Conservation (phyloP, 1,140 invertebrate species). For the Spodoptera litura region DNA sequence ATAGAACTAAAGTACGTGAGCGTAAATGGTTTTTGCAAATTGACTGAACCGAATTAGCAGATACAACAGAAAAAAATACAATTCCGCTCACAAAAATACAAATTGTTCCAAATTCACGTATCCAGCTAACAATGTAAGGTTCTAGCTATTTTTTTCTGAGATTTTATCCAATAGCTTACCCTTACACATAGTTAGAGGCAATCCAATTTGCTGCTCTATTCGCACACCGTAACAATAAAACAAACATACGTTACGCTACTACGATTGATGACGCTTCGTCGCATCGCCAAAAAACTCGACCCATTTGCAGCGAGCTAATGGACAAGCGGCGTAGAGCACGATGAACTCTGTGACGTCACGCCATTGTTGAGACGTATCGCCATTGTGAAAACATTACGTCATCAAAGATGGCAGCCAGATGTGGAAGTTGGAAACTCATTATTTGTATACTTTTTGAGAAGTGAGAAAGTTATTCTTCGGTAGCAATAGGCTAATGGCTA, state of each 20-base stretch:
- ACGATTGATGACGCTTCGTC: slow-evolving; percentile 17
- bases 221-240: neutral
- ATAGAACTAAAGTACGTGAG: neutral
- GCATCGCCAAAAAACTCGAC: slow-evolving; percentile 30
- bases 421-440: slow-evolving; percentile 7
- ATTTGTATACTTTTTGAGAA: neutral
- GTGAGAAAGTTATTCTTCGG: neutral
- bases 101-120: too few species aligned
- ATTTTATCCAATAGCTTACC: neutral
- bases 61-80: neutral
- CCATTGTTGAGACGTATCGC: slow-evolving; percentile 3
- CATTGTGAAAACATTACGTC: neutral
- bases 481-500: neutral
- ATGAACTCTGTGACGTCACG: slow-evolving; percentile 17
- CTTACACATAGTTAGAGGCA: neutral
- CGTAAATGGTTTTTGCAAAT: slow-evolving; percentile 1
- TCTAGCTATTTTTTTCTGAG: too few species aligned
- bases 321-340: slow-evolving; percentile 1
- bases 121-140: too few species aligned
- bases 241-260: slow-evolving; percentile 30
- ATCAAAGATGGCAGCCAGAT: neutral
- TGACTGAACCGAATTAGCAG: neutral
- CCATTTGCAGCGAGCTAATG: slow-evolving; percentile 25
- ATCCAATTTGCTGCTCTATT: slow-evolving; percentile 13
- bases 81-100: neutral